Evolutionary conservation across 2,888 invertebrate species (phyloP), one percentile per base, ranked within the genome.

Genomic region (Dinocampus coccinellae): DNA sequence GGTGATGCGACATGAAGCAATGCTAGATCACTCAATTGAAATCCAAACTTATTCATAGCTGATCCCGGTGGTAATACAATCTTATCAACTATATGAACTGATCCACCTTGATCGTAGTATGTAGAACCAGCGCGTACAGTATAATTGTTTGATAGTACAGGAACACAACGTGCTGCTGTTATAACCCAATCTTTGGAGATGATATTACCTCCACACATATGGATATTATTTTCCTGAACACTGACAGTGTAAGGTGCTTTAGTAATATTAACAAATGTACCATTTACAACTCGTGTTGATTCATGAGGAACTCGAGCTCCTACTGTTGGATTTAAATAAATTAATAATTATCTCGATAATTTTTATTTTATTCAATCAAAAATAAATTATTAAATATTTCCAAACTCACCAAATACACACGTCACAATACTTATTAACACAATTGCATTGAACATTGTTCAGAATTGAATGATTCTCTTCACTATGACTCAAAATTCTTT

Each of bases 161-260:
- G 77, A 63, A 89, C 77, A 75, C 92, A 92, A 78, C 92, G 91
- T 0, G 91, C 91, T 1, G 92, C 91, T 0, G 91, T 91, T 0
- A 92, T 55, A 0, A 91, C 84, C 11, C 89, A 88, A 47, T 88
- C 84, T 10, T 79, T 84, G 11, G 89, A 88, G 16, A 92, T 86
- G 22, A 90, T 89, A 7, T 90, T 87, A 0, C 90, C 92, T 0
- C 91, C 91, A 76, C 92, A 92, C 0, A 84, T 80, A 76, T 91
- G 91, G 0, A 82, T 78, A 0, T 89, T 89, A 0, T 7, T 2
- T 0, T 16, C 0, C 16, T 75, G 79, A 3, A 83, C 1, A 34
- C 78, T 80, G 10, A 81, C 75, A 47, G 47, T 47, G 16, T 47
- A 47, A 2, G 47, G 47, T 16, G 47, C 6, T 20, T 16, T 16